Base-by-base conservation (phyloP, 2,113 vertebrate species). In the Myiozetetes cayanensis region DNA sequence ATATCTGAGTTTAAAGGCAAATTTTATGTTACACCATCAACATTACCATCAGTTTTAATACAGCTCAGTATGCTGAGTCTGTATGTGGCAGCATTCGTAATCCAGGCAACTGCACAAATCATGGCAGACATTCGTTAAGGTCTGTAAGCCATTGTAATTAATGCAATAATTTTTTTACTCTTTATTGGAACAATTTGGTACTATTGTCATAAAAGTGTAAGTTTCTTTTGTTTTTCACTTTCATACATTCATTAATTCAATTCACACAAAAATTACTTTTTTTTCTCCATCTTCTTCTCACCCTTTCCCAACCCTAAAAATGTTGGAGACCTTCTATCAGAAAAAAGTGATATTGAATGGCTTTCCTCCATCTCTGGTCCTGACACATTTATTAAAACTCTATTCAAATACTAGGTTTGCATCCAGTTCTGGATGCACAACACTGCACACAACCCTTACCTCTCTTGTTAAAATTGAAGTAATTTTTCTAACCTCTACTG, bases 1-100 rank as follows among this genome's bases (percentile, higher is more conserved):
- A 87, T 91, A 89, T 47, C 50, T 66, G 44, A 75, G 35, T 77
- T 90, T 90, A 80, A 89, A 88, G 52, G n/a, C 28, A 87, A 96
- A 55, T 71, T 90, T 91, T 88, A 86, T 61, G 35, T 77, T 94
- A 72, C 19, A 68, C 41, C n/a, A 63, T 68, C 59, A 88, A 78
- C 63, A 78, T 71, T 90, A 55, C 30, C 73, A 93, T 41, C 33
- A 78, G 49, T 89, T 95, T 81, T 92, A 78, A 86, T 72, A 77
- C 18, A 75, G 31, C 53, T 89, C 73, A 81, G 56, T 67, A 78
- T 81, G 56, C 33, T n/a, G 66, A 93, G 49, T 37, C 31, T 75
- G 7, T 86, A 47, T 84, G 52, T 67, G 47, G 33, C 52, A 71
- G 52, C 31, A 49, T 66, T 65, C 4, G 15, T 47, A 86, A 68